A percentile compares a stretch with the other conserved stretches of the same genome.
Evolutionary conservation across 1,140 invertebrate genomes (phyloP).

Genomic region (Penaeus vannamei): DNA sequence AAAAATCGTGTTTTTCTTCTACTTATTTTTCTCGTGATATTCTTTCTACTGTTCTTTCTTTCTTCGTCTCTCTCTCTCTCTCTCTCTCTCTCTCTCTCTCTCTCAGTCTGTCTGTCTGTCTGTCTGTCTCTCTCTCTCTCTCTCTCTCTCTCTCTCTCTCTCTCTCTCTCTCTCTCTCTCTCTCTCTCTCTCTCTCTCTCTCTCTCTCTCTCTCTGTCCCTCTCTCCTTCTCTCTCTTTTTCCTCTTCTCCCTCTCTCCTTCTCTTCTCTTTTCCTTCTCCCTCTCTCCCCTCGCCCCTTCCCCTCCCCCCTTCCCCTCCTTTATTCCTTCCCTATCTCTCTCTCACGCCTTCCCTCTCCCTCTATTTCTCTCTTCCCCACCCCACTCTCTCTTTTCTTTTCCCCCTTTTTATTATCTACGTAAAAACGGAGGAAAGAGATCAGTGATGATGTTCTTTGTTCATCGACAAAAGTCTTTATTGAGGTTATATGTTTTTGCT

Average conservation of each 20-base stretch:
- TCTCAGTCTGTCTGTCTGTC: no score
- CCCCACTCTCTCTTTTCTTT: no score
- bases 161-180: neutral
- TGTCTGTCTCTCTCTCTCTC: no score
- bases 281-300: neutral
- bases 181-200: neutral
- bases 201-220: neutral
- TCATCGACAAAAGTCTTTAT: no score
- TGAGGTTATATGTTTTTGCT: no score
- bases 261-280: neutral
- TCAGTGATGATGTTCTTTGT: no score
- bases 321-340: neutral
- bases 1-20: no score
- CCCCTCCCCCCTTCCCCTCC: neutral
- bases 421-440: no score
- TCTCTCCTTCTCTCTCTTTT: neutral
- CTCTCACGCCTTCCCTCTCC: neutral
- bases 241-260: neutral
- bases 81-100: no score
- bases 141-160: neutral
- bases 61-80: slow-evolving; percentile 6
- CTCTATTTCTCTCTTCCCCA: neutral
- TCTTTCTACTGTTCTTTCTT: no score
- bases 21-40: no score
- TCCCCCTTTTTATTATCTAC: no score